Conservation (phyloP, 2,113 vertebrate genomes). For the Lathamus discolor region DNA sequence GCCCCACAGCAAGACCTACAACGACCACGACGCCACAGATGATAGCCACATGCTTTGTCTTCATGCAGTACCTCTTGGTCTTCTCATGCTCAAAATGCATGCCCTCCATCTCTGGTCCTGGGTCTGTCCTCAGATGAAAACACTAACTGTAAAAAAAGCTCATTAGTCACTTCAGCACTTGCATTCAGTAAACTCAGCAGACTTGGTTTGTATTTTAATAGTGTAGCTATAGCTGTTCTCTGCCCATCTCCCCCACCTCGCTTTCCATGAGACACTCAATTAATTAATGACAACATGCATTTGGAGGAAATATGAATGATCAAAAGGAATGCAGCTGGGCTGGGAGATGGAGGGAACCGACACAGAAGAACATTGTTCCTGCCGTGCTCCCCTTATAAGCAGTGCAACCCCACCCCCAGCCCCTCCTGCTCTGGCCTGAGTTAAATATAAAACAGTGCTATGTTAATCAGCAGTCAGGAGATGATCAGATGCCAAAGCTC, state of each 20-base stretch:
- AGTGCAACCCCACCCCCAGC: constrained; percentile 35
- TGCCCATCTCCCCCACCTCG: not conserved
- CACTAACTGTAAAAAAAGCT: not conserved
- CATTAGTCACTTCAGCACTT: constrained; percentile 32
- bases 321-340: constrained; percentile 18
- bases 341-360: not conserved
- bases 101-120: constrained; percentile 71
- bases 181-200: constrained; percentile 27
- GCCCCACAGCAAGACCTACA: constrained; percentile 85
- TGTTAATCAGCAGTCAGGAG: constrained; percentile 78
- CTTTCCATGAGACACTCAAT: not conserved
- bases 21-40: constrained; percentile 78
- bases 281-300: constrained; percentile 37
- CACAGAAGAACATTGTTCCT: constrained; percentile 44
- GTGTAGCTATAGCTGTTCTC: constrained; percentile 32
- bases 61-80: constrained; percentile 83
- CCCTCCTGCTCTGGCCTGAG: constrained; percentile 65
- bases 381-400: constrained; percentile 61
- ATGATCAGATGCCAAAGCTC: constrained; percentile 64
- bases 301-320: constrained; percentile 2
- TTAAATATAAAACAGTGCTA: constrained; percentile 84
- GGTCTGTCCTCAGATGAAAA: constrained; percentile 24
- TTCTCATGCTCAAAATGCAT: constrained; percentile 73
- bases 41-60: constrained; percentile 78
- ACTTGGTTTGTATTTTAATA: constrained; percentile 17